These are phyloP conservation scores for Ormyrus rosae DNA, from an alignment of 2,888 invertebrate species.

Conservation along the genomic window DNA sequence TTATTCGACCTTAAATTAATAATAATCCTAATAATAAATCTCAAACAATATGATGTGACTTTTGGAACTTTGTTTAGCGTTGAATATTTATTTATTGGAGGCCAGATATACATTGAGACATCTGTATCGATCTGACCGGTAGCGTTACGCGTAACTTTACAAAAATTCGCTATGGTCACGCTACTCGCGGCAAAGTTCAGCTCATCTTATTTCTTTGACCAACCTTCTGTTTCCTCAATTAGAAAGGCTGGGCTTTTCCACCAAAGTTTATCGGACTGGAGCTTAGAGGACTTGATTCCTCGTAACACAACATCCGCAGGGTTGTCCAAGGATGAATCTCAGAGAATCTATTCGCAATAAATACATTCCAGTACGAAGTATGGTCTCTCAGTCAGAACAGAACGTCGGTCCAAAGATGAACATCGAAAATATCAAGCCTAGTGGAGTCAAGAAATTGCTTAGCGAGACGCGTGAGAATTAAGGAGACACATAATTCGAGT, in stretches of 20 bases:
- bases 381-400: conserved; percentile 1
- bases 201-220: not conserved
- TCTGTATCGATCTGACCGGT: not conserved
- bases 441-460: not conserved
- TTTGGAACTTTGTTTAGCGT: not conserved
- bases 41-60: not conserved
- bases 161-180: not conserved
- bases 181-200: not conserved
- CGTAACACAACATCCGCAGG: not conserved
- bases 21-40: not conserved
- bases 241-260: not conserved
- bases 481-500: no score
- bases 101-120: not conserved
- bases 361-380: not conserved
- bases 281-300: not conserved
- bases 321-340: not conserved
- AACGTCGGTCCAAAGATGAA: conserved; percentile 12
- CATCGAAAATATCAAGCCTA: not conserved
- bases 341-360: not conserved
- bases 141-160: not conserved
- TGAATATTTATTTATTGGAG: not conserved
- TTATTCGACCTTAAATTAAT: not conserved
- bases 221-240: not conserved
- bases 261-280: not conserved
- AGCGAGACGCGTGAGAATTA: no score